phyloP scores from a whole-genome alignment of 92 coral and sea anemone species.

The Nematostella vectensis region DNA sequence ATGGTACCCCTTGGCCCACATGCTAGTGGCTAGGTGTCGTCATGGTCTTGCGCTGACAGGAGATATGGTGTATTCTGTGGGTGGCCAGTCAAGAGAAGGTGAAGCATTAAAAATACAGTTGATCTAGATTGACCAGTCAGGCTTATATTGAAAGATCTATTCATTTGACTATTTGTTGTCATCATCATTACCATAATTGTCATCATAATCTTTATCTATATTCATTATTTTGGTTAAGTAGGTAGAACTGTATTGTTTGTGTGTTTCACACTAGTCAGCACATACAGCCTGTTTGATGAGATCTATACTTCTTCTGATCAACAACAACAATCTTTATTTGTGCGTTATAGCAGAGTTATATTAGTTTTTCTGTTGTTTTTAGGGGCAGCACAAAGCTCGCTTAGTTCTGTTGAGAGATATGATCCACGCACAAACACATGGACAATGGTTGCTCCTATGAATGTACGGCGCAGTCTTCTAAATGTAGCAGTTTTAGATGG shows the following conservation, averaged over 20 bases:
- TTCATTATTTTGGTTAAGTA: too few relatives aligned
- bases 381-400: constrained; percentile 98
- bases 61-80: constrained; percentile 98
- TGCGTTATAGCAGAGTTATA: too few relatives aligned
- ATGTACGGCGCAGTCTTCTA: constrained; percentile 71
- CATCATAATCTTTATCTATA: too few relatives aligned
- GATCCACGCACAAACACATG: constrained; percentile 97
- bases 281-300: too few relatives aligned
- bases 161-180: too few relatives aligned
- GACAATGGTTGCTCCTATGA: constrained; percentile 89
- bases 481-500: constrained; percentile 98
- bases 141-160: background rate
- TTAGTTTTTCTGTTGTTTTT: background rate
- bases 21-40: constrained; percentile 87
- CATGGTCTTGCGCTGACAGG: constrained; percentile 96
- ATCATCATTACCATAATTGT: too few relatives aligned
- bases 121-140: background rate
- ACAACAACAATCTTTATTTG: too few relatives aligned
- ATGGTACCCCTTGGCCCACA: constrained; percentile 82
- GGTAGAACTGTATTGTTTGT: too few relatives aligned
- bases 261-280: too few relatives aligned
- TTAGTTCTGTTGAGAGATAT: constrained; percentile 84
- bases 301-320: too few relatives aligned
- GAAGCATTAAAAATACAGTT: constrained; percentile 1
- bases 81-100: constrained; percentile 99